phyloP scores from a whole-genome alignment of 92 coral and sea anemone genomes.

The Parazoanthus swiftii region DNA sequence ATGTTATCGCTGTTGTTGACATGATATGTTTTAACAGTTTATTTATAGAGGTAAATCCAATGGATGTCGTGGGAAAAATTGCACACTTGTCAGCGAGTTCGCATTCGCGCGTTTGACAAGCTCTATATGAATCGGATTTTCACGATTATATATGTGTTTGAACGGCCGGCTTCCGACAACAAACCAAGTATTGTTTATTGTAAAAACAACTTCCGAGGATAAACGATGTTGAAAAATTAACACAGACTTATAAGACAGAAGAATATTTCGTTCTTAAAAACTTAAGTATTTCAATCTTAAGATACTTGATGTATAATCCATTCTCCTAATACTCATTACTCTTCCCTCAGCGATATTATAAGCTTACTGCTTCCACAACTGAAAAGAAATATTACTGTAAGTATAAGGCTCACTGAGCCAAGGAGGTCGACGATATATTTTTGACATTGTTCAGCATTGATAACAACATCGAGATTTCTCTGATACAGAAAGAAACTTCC shows the following conservation, averaged over 20 bases:
- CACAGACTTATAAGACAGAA: neutral
- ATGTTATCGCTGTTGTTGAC: slow-evolving; percentile 28
- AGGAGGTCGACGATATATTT: neutral
- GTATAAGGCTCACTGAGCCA: neutral
- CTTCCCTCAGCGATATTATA: neutral
- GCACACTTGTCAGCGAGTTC: slow-evolving; percentile 32
- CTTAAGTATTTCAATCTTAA: neutral
- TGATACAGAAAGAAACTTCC: neutral
- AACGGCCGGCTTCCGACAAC: slow-evolving; percentile 30
- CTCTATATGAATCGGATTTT: slow-evolving; percentile 38
- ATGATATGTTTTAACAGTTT: slow-evolving; percentile 19
- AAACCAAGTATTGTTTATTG: slow-evolving; percentile 42
- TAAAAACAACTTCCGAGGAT: slow-evolving; percentile 35
- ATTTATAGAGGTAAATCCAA: slow-evolving; percentile 33
- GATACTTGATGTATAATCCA: neutral
- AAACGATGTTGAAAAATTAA: slow-evolving; percentile 9
- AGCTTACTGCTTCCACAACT: neutral
- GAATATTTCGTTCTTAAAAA: neutral
- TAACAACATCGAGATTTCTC: neutral
- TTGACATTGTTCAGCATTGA: neutral
- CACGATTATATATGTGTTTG: slow-evolving; percentile 21
- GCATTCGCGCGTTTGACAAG: slow-evolving; percentile 20
- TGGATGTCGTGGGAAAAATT: slow-evolving; percentile 45
- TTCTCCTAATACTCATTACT: neutral
- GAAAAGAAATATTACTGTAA: neutral